Percentiles rank a stretch among this genome's conserved stretches.
phyloP scores from a whole-genome alignment of 2,113 vertebrate species.

The Thymallus thymallus region DNA sequence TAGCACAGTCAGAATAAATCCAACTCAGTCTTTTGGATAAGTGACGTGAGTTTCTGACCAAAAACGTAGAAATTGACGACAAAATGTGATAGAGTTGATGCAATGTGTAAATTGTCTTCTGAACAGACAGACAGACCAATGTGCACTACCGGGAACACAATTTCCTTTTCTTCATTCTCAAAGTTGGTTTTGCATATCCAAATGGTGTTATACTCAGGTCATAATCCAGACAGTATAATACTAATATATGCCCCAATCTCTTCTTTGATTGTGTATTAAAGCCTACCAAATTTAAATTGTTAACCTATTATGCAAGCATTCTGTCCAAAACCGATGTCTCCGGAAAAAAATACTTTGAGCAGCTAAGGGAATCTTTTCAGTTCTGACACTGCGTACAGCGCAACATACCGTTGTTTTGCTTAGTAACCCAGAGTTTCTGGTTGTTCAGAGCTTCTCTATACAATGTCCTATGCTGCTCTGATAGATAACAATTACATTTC shows the following conservation, averaged over 20 bases:
- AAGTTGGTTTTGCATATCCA: constrained; percentile 47
- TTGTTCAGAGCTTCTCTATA: not conserved
- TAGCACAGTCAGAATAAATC: not conserved
- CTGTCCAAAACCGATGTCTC: constrained; percentile 7
- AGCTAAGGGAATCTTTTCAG: not conserved
- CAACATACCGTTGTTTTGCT: not conserved
- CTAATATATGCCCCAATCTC: constrained; percentile 25
- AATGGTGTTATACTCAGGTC: constrained; percentile 7
- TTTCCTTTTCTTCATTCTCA: constrained; percentile 72
- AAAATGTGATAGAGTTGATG: not conserved
- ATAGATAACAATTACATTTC: not conserved
- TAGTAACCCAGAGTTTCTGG: not conserved
- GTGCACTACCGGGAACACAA: constrained; percentile 31
- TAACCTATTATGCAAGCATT: not conserved
- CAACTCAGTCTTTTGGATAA: not conserved
- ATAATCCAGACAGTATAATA: not conserved
- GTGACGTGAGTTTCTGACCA: not conserved
- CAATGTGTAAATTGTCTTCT: constrained; percentile 10
- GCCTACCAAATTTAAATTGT: constrained; percentile 39
- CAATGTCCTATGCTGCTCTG: not conserved
- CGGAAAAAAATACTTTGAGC: not conserved
- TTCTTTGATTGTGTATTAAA: not conserved
- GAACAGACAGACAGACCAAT: constrained; percentile 13
- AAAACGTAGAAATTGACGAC: not conserved
- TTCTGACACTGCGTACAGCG: not conserved